Base-by-base conservation (phyloP, 2,797 vertebrate species). In the Fistularia commersonii region DNA sequence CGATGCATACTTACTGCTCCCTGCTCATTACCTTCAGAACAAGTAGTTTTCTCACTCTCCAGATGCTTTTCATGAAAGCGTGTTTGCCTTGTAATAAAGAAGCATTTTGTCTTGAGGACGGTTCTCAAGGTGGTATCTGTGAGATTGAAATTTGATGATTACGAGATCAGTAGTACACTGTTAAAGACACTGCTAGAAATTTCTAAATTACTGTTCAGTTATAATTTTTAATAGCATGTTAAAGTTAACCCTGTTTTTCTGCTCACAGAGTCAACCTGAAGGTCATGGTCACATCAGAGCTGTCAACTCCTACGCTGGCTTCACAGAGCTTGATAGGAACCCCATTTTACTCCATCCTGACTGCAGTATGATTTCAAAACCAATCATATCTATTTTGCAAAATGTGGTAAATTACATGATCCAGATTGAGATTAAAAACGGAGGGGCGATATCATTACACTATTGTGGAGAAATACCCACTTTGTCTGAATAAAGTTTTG, bases 241-340 rank as follows among this genome's bases (percentile, higher is more conserved):
- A 23, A 23, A 23, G 23, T 23, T 59, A 4, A 52, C 40, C 69
- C 8, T 11, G 1, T 55, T 5, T 62, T 7, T 23, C 0, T 47
- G 31, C 4, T 48, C 51, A 6, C 72, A 94, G 93, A 76, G 51
- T 79, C 84, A 81, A 23, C 53, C 69, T 57, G 91, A 93, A 79
- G 69, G 81, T 61, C 88, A 83, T 4, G 74, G 83, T 72, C 84
- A 84, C 34, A 88, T 96, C 57, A 90, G 91, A 74, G 91, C 88
- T 0, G 90, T 95, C 62, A 92, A 90, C 85, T 96, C 95, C 4
- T 93, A 91, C 0, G 83, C 91, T 54, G 95, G 92, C n/a, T 96
- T 98, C 80, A 88, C 90, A 1, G 94, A 97, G 38, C 87, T 91
- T 50, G 83, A 85, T 69, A 82, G 71, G 80, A 88, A 74, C 44